Conservation (phyloP, 2,888 invertebrate genomes). For the Mechanitis messenoides region DNA sequence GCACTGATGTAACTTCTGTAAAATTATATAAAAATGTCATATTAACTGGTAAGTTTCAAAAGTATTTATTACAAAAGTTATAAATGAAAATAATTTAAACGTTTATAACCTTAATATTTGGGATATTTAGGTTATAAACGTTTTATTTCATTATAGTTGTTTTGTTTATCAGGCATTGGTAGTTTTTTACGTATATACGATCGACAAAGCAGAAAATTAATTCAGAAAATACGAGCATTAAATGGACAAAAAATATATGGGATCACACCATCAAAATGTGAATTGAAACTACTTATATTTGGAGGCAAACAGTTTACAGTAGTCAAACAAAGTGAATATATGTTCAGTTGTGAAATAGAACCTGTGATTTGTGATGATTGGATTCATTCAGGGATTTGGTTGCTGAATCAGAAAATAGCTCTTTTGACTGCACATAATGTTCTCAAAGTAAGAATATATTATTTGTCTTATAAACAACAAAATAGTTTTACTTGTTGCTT, state of each 20-base stretch:
- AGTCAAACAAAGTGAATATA: slow-evolving; percentile 26
- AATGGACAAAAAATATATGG: slow-evolving; percentile 78
- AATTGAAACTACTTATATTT: slow-evolving; percentile 62
- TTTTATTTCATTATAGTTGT: neutral
- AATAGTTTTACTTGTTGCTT: too few relatives aligned
- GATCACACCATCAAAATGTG: slow-evolving; percentile 50
- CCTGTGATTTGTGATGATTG: slow-evolving; percentile 76
- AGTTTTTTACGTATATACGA: slow-evolving; percentile 57
- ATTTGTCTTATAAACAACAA: too few relatives aligned
- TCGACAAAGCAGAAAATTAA: slow-evolving; percentile 34
- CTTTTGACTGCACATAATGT: slow-evolving; percentile 81
- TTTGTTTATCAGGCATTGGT: slow-evolving; percentile 71
- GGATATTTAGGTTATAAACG: too few relatives aligned
- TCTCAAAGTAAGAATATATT: slow-evolving; percentile 55
- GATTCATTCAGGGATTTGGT: slow-evolving; percentile 78
- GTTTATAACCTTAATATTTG: too few relatives aligned
- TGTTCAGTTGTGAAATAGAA: slow-evolving; percentile 31
- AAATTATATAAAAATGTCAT: slow-evolving; percentile 56
- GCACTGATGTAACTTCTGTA: slow-evolving; percentile 73
- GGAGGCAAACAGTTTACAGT: slow-evolving; percentile 76
- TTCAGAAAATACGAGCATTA: slow-evolving; percentile 42
- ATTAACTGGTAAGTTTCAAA: slow-evolving; percentile 61
- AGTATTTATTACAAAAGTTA: neutral
- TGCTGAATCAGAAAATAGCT: slow-evolving; percentile 62
- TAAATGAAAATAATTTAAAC: too few relatives aligned